Evolutionary conservation across 2,113 vertebrate species (phyloP), one percentile per base, ranked within the genome.

Genomic region (Rafetus swinhoei): DNA sequence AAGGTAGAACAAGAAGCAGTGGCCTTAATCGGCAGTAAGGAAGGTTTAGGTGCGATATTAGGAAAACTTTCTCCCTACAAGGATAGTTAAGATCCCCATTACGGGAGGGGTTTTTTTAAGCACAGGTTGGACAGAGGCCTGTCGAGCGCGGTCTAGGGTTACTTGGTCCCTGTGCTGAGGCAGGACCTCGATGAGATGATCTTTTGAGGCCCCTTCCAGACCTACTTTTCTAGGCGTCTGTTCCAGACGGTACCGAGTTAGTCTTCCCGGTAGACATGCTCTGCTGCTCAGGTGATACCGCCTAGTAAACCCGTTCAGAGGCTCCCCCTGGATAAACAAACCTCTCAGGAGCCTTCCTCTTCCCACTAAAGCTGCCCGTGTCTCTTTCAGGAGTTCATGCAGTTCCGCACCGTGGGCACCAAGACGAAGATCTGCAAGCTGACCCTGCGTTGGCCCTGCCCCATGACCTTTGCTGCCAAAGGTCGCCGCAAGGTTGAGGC

Each of bases 361-460:
- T 50, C 27, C 32, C 19, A 13, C n/a, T 35, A 3, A 1, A 1
- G 7, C 14, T 85, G 27, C 55, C 45, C 56, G 52, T 2, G 16
- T 45, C 57, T 62, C n/a, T 27, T 50, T 2, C 83, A 99, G 99
- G 98, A 99, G 62, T 95, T 98, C 83, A 96, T 99, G 93, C 98
- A 98, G 85, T 99, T 99, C 97, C 98, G 96, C 35, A 99, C 98
- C 0, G 97, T 96, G 2, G 99, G 98, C 54, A 98, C 98, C 55
- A 99, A 98, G 97, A 96, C 98, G 27, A 99, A 99, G 97, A 98
- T 96, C 56, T 99, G 99, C 88, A 98, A 98, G 32, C 98, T 99
- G 45, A 99, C 98, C 0, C 87, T 99, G 21, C 98, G 89, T 84
- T 99, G 99, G 99, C 99, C 99, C 3, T 98, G 99, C 69, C 96